Base-by-base conservation (phyloP, 2,888 invertebrate genomes). In the Chromoteleia sp. region DNA sequence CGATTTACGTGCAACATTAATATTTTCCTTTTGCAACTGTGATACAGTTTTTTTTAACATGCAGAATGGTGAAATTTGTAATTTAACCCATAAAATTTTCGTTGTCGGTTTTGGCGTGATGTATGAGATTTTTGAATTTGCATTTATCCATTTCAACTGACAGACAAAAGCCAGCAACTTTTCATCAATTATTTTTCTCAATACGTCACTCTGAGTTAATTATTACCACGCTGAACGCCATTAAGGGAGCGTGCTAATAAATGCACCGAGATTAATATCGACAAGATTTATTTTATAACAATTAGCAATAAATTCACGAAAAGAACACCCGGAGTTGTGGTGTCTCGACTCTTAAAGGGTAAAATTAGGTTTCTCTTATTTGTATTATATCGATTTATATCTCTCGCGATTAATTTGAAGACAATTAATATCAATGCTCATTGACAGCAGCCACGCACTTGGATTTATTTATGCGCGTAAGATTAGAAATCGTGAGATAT, bases 241-340 rank as follows among this genome's bases (percentile, higher is more conserved):
- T 54, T 54, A 33, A 3, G 17, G n/a, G 17, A 30, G 10, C 30
- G 30, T 21, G 56, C 36, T 56, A 56, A 56, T 36, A 54, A 33
- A 54, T 36, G 54, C 17, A 4, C 19, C 17, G 54, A 17, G 54
- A 54, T 54, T 54, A 33, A 54, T 17, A 33, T 54, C 54, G 10
- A 1, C 30, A 54, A 3, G 36, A 33, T 54, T 33, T 33, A 54
- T 54, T 54, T 33, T 36, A 29, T 36, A 54, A 54, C n/a, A 19
- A 54, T 54, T 54, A 54, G 14, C 15, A 29, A 52, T 52, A 52
- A 30, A 52, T 52, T 8, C 5, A 14, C 25, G 8, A 25, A 25
- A 50, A 25, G 45, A 45, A 45, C 45, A 50, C 25, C 48, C 0
- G 43, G 0, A 43, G 43, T 19, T 43, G 17, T 21, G 5, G 5